phyloP scores from a whole-genome alignment of 2,888 invertebrate genomes.

The Eupeodes latifasciatus region DNA sequence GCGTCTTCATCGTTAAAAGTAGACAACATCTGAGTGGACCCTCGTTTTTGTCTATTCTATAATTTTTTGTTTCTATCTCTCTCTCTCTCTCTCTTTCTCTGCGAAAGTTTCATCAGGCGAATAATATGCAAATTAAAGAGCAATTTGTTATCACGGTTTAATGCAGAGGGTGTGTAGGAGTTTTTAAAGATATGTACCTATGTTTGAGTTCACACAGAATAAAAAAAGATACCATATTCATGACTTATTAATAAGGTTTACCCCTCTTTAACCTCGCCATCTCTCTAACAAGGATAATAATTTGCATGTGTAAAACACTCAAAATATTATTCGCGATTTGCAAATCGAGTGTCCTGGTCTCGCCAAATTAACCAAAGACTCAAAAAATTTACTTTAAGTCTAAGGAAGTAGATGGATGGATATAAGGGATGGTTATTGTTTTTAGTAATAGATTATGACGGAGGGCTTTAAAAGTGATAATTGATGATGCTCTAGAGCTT shows the following conservation, averaged over 20 bases:
- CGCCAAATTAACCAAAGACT: constrained; percentile 36
- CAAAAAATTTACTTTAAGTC: neutral
- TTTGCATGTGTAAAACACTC: constrained; percentile 7
- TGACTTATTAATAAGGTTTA: constrained; percentile 67
- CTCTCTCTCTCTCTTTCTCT: neutral
- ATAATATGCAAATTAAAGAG: constrained; percentile 75
- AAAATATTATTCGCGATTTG: constrained; percentile 37
- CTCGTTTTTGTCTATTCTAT: constrained; percentile 20
- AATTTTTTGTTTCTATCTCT: neutral
- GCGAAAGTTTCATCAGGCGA: constrained; percentile 63
- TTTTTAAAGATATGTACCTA: neutral
- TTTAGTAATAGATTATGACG: neutral
- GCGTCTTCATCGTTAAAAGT: neutral
- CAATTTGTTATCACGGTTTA: constrained; percentile 61
- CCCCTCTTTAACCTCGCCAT: constrained; percentile 25
- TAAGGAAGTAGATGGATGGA: too few relatives aligned
- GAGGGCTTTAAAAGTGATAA: constrained; percentile 50
- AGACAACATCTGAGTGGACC: constrained; percentile 28
- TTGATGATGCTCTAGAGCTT: constrained; percentile 42
- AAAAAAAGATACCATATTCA: constrained; percentile 39
- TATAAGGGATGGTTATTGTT: neutral
- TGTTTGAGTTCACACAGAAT: neutral
- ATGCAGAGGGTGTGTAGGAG: constrained; percentile 12
- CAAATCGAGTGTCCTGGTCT: constrained; percentile 11
- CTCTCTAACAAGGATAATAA: neutral